A percentile compares a stretch with the other conserved stretches of the same genome.
Evolutionary conservation across 1,140 invertebrate species (phyloP).

Genomic region (Drosophila watanabei): DNA sequence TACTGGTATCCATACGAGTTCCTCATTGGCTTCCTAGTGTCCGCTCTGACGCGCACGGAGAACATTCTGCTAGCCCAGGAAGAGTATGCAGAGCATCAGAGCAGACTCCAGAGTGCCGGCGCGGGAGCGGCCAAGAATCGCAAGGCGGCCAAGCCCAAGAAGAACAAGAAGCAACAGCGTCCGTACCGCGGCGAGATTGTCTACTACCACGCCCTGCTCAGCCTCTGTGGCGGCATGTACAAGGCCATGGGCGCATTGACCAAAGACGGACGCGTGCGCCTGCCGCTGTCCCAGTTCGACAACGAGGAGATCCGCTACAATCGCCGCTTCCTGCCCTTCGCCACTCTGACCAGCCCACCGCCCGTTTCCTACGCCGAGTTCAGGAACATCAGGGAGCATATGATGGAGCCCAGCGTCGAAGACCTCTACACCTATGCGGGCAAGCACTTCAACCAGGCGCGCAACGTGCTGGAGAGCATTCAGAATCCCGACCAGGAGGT

Average conservation of each 20-base stretch:
- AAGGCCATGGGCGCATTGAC: constrained; percentile 88
- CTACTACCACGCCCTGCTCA: constrained; percentile 95
- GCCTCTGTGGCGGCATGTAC: constrained; percentile 97
- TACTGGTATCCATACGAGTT: constrained; percentile 99
- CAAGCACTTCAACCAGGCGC: constrained; percentile 96
- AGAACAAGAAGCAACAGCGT: constrained; percentile 88
- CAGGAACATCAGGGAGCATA: constrained; percentile 88
- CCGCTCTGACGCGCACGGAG: constrained; percentile 95
- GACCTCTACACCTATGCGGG: constrained; percentile 92
- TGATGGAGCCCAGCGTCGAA: constrained; percentile 70
- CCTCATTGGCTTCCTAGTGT: constrained; percentile 96
- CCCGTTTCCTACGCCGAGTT: constrained; percentile 96
- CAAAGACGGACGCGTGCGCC: constrained; percentile 89
- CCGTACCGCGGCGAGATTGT: constrained; percentile 94
- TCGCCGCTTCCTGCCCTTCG: constrained; percentile 96
- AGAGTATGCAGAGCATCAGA: constrained; percentile 87
- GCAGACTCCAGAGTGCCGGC: constrained; percentile 83
- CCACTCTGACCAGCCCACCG: constrained; percentile 94
- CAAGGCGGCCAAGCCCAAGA: constrained; percentile 91
- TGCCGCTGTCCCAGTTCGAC: constrained; percentile 94
- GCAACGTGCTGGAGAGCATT: constrained; percentile 93
- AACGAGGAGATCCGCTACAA: constrained; percentile 97
- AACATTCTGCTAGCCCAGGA: constrained; percentile 93
- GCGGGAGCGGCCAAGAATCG: constrained; percentile 86
- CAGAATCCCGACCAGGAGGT: constrained; percentile 93